Percentiles rank a stretch among this genome's conserved stretches.
Evolutionary conservation across 2,888 invertebrate genomes (phyloP).

Genomic region (Polia nebulosa): DNA sequence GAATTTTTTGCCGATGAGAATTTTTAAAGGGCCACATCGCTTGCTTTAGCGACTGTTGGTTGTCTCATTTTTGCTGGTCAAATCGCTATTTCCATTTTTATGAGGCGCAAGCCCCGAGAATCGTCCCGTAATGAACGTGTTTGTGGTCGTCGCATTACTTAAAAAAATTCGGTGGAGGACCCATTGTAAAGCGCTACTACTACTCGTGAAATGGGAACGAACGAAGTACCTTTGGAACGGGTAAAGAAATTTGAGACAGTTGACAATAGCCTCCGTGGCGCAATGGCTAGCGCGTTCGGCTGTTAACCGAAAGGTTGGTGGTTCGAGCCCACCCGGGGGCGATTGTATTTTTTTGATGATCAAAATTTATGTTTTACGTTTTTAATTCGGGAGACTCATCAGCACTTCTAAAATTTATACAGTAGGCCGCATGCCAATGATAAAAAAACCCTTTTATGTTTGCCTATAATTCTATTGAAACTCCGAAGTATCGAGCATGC

Average conservation of each 20-base stretch:
- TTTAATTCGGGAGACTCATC: background rate
- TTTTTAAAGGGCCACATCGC: no score
- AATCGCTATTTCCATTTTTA: background rate
- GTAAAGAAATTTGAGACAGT: accelerated
- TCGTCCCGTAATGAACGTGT: background rate
- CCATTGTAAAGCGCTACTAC: background rate
- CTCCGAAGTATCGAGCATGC: no score
- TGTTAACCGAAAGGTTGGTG: slow-evolving; percentile 99
- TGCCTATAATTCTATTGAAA: background rate
- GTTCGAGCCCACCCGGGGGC: slow-evolving; percentile 99
- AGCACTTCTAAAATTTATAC: background rate
- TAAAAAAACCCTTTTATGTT: no score
- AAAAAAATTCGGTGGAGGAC: no score
- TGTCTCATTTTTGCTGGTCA: no score
- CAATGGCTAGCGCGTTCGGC: slow-evolving; percentile 99
- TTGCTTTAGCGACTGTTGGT: no score
- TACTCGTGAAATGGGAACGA: background rate
- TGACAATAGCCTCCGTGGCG: slow-evolving; percentile 94
- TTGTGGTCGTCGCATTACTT: background rate
- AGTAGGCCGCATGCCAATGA: background rate
- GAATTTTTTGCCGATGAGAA: no score
- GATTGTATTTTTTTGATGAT: slow-evolving; percentile 68
- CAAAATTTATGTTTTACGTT: background rate
- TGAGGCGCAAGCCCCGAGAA: background rate
- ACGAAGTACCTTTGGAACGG: background rate